Percentiles rank a stretch among this genome's conserved stretches.
phyloP scores from a whole-genome alignment of 2,113 vertebrate species.

The Hylia prasina region DNA sequence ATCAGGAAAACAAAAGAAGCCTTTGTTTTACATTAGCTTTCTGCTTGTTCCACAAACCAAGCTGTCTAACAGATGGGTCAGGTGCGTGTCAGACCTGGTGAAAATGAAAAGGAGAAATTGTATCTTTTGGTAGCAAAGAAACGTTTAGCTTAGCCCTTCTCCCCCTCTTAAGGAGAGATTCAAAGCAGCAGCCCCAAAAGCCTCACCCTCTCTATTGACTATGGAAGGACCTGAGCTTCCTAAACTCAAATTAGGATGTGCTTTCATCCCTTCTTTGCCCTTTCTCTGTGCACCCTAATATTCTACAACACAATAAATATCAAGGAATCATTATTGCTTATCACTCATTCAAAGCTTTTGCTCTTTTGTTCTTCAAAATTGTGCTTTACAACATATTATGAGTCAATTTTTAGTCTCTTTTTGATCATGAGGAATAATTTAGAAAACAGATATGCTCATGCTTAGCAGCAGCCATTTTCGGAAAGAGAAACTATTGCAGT shows the following conservation, averaged over 20 bases:
- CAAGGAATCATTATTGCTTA: neutral
- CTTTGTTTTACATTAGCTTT: neutral
- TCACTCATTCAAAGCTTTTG: neutral
- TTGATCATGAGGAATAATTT: neutral
- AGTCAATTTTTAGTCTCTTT: neutral
- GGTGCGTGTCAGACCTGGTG: neutral
- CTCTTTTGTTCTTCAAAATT: neutral
- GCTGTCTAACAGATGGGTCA: slow-evolving; percentile 34
- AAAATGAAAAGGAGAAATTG: neutral
- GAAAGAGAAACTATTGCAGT: neutral
- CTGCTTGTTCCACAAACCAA: slow-evolving; percentile 2
- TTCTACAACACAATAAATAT: neutral
- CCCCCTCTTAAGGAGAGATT: neutral
- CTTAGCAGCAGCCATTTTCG: neutral
- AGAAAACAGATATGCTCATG: neutral
- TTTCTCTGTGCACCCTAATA: neutral
- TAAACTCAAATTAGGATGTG: neutral
- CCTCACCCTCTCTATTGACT: neutral
- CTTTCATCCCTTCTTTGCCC: neutral
- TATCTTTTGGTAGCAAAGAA: neutral
- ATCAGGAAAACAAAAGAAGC: neutral
- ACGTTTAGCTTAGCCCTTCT: neutral
- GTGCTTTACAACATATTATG: neutral
- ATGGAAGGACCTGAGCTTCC: neutral
- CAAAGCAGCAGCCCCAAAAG: neutral